Conservation (phyloP, 2,797 vertebrate genomes). For the Adrianichthys oophorus region DNA sequence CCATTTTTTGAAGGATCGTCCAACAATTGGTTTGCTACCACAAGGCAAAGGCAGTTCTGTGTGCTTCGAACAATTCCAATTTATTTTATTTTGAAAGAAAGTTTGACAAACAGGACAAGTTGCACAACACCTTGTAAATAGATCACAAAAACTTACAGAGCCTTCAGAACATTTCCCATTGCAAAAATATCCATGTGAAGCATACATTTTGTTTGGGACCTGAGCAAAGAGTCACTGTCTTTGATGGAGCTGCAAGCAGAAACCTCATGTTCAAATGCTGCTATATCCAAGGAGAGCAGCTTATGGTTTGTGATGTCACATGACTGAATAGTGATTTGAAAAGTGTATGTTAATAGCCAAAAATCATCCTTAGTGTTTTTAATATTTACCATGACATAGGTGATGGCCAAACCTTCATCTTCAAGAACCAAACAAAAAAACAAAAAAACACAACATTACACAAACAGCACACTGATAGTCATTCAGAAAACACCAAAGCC, state of each 20-base stretch:
- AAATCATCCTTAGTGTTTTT: background rate
- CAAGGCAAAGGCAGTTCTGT: conserved; percentile 6
- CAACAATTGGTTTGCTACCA: conserved; percentile 13
- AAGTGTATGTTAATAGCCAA: background rate
- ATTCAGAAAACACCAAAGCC: conserved; percentile 41
- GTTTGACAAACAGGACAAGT: conserved; percentile 41
- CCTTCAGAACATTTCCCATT: too few species aligned
- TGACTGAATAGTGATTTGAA: too few species aligned
- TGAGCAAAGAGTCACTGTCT: too few species aligned
- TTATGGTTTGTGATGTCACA: too few species aligned
- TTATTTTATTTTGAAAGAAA: conserved; percentile 34
- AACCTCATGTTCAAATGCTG: too few species aligned
- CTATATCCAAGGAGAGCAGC: too few species aligned
- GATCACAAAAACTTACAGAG: background rate
- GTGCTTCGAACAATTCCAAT: conserved; percentile 37
- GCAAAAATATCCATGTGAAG: too few species aligned
- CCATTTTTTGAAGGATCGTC: too few species aligned
- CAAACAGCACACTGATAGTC: background rate
- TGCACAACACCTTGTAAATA: conserved; percentile 51
- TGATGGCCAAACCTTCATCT: background rate
- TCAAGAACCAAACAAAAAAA: conserved; percentile 2
- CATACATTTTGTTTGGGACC: background rate
- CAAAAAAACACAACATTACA: background rate
- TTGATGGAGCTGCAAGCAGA: too few species aligned
- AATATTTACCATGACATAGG: background rate